These are phyloP conservation scores for Heptranchias perlo DNA, from an alignment of 2,113 vertebrate species.

Conservation along the genomic window DNA sequence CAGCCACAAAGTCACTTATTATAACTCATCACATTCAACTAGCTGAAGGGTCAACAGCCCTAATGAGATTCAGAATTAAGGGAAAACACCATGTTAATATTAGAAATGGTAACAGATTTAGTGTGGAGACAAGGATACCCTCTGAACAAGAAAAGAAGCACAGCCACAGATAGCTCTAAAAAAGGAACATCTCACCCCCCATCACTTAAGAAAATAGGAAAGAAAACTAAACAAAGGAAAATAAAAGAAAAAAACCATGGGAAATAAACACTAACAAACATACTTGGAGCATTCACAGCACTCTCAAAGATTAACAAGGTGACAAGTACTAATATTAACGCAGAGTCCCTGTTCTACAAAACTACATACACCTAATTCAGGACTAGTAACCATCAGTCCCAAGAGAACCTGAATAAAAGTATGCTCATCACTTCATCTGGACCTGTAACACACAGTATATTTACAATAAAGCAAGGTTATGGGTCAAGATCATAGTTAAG, in stretches of 20 bases:
- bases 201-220: not conserved
- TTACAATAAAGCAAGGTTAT: too few species aligned
- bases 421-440: too few species aligned
- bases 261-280: not conserved
- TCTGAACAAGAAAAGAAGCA: not conserved
- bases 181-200: not conserved
- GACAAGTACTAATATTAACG: too few species aligned
- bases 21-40: not conserved
- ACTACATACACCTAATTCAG: too few species aligned
- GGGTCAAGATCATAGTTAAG: too few species aligned
- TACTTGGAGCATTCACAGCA: not conserved
- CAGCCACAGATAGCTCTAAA: not conserved
- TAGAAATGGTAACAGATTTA: not conserved
- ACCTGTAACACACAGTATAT: too few species aligned
- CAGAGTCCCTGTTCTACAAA: too few species aligned
- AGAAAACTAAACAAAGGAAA: not conserved
- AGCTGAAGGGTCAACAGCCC: not conserved
- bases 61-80: not conserved
- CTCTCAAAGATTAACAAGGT: not conserved
- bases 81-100: not conserved
- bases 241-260: not conserved
- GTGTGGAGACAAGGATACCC: not conserved
- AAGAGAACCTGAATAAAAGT: too few species aligned
- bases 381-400: too few species aligned
- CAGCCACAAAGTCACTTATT: not conserved